Evolutionary conservation across 1,140 invertebrate species (phyloP), one percentile per base, ranked within the genome.

Genomic region (Pogonognathellus flavescens): DNA sequence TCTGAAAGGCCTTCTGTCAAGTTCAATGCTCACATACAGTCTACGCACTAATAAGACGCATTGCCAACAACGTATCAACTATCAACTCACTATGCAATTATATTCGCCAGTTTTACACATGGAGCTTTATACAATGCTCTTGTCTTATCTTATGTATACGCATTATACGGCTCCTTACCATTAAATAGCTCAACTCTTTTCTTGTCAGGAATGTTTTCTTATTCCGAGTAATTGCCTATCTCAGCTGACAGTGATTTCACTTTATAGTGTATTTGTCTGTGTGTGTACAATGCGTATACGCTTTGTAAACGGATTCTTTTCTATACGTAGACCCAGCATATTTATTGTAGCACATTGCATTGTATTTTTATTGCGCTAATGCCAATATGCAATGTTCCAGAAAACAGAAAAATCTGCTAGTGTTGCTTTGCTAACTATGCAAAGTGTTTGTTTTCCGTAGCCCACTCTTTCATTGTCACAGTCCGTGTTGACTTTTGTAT

Each of bases 1-100:
- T 49, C 70, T 50, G n/a, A 76, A 49, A 76, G 70, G 70, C 41
- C 70, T 76, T 76, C 70, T 49, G 31, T 76, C 70, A 76, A 76
- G 70, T 76, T 76, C 70, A 76, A 41, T 49, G 70, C 31, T 76
- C 31, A 49, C 70, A 76, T 31, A 76, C n/a, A 76, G 22, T 18
- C 3, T 2, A 76, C 41, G 22, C 22, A 70, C 14, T n/a, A 62
- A 18, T n/a, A n/a, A 62, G 13, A 20, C 18, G n/a, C 53, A 55
- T 9, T 55, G 16, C 53, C 11, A 55, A 55, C 11, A 11, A 16
- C 53, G 16, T 55, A 55, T 16, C 53, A 55, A 3, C 59, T 60
- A 60, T 20, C 16, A 13, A 66, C 20, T 11, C 62, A n/a, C 41
- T 49, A 76, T 76, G 25, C 41, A 76, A 76, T 76, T 76, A 76